Conservation (phyloP, 2,888 invertebrate species). For the Melanostoma mellinum region DNA sequence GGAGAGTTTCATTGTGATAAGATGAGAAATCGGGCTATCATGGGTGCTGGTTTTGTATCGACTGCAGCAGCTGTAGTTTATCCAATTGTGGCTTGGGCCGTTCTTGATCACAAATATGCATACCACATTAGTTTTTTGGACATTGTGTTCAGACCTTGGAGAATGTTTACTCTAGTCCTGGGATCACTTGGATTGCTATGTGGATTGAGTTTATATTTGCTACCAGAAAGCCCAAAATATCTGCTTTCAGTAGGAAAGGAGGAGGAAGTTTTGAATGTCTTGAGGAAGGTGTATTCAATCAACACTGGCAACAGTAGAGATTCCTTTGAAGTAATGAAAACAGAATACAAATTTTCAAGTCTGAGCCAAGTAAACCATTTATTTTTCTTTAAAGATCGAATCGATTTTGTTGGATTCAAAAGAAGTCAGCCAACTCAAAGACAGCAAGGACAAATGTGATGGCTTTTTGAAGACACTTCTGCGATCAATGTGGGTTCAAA, state of each 20-base stretch:
- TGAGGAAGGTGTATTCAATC: slow-evolving; percentile 74
- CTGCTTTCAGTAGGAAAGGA: slow-evolving; percentile 75
- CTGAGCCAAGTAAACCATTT: too few relatives aligned
- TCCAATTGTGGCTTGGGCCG: slow-evolving; percentile 78
- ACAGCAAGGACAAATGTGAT: not conserved
- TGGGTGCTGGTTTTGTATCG: slow-evolving; percentile 78
- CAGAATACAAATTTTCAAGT: not conserved
- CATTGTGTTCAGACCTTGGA: slow-evolving; percentile 78
- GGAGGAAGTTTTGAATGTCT: slow-evolving; percentile 75
- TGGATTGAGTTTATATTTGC: slow-evolving; percentile 74
- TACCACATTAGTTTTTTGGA: slow-evolving; percentile 75
- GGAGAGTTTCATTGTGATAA: slow-evolving; percentile 83
- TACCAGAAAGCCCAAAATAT: slow-evolving; percentile 81
- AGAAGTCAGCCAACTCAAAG: not conserved
- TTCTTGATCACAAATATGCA: slow-evolving; percentile 78
- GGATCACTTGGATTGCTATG: slow-evolving; percentile 77
- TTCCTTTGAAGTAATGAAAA: slow-evolving; percentile 51
- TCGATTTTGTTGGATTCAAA: too few relatives aligned
- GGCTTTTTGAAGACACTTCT: slow-evolving; percentile 34
- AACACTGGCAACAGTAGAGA: slow-evolving; percentile 74
- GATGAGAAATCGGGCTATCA: slow-evolving; percentile 81
- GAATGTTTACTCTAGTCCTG: slow-evolving; percentile 77
- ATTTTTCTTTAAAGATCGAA: too few relatives aligned
- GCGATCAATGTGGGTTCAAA: slow-evolving; percentile 78
- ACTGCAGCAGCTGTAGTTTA: slow-evolving; percentile 77